Conservation (phyloP, 2,797 vertebrate species). For the Menidia menidia region DNA sequence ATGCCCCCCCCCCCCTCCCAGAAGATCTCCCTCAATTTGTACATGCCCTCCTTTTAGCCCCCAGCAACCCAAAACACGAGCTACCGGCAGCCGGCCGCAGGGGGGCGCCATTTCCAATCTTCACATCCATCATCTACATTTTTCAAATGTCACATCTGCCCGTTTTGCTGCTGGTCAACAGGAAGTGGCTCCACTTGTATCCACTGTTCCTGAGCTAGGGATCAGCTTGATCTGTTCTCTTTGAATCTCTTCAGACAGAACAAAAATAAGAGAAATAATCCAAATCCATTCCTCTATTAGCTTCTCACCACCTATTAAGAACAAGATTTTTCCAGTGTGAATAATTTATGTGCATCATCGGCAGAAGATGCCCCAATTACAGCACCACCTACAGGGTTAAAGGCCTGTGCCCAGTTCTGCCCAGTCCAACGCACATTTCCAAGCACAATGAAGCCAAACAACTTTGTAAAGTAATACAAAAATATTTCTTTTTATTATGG, state of each 20-base stretch:
- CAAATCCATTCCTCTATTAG: too few species aligned
- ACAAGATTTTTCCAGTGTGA: not conserved
- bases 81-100: constrained; percentile 16
- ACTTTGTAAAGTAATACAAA: constrained; percentile 90
- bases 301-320: not conserved
- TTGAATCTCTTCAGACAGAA: not conserved
- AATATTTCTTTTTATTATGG: constrained; percentile 95
- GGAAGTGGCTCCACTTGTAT: not conserved
- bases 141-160: not conserved
- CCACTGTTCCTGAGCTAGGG: too few species aligned
- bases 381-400: too few species aligned
- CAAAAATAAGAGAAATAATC: not conserved
- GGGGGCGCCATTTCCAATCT: constrained; percentile 21
- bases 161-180: not conserved
- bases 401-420: too few species aligned
- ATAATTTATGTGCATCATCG: not conserved
- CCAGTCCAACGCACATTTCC: too few species aligned
- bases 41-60: rapidly evolving
- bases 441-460: constrained; percentile 21
- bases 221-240: not conserved
- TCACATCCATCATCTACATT: not conserved
- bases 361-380: not conserved
- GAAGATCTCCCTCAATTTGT: not conserved
- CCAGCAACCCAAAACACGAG: not conserved
- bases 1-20: not conserved